Percentiles rank a stretch among this genome's conserved stretches.
Conservation (phyloP, 2,113 vertebrate species). For the Vimba vimba region DNA sequence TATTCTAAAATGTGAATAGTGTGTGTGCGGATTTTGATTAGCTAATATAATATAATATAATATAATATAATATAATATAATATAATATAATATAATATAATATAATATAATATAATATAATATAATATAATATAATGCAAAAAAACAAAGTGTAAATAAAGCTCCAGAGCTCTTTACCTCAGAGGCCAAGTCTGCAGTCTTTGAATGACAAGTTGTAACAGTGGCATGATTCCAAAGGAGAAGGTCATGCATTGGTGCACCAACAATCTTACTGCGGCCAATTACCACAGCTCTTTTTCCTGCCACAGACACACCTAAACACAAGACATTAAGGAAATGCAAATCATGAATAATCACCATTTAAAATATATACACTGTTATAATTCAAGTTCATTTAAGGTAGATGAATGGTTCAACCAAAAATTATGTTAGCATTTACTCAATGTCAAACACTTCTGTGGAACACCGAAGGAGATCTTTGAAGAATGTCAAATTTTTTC, state of each 20-base stretch:
- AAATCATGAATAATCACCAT: neutral
- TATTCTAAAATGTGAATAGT: neutral
- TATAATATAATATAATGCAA: too few relatives aligned
- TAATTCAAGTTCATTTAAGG: neutral
- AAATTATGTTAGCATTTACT: neutral
- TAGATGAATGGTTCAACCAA: neutral
- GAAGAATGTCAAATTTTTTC: neutral
- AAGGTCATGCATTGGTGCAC: slow-evolving; percentile 95
- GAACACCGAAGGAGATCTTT: neutral
- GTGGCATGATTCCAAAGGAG: slow-evolving; percentile 95
- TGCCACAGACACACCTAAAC: slow-evolving; percentile 84
- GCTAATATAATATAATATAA: neutral
- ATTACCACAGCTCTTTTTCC: slow-evolving; percentile 92
- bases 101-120: neutral
- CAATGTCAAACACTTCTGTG: too few relatives aligned
- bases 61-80: neutral
- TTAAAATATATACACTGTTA: neutral
- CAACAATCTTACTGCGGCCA: slow-evolving; percentile 97
- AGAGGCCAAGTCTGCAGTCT: slow-evolving; percentile 82
- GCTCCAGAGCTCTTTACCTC: slow-evolving; percentile 78
- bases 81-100: too few relatives aligned
- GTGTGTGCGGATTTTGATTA: neutral
- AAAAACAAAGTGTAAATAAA: neutral
- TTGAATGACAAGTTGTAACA: slow-evolving; percentile 96
- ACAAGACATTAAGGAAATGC: neutral